Evolutionary conservation across 2,797 vertebrate species (phyloP), one percentile per base, ranked within the genome.

Genomic region (Poecilia gillii): DNA sequence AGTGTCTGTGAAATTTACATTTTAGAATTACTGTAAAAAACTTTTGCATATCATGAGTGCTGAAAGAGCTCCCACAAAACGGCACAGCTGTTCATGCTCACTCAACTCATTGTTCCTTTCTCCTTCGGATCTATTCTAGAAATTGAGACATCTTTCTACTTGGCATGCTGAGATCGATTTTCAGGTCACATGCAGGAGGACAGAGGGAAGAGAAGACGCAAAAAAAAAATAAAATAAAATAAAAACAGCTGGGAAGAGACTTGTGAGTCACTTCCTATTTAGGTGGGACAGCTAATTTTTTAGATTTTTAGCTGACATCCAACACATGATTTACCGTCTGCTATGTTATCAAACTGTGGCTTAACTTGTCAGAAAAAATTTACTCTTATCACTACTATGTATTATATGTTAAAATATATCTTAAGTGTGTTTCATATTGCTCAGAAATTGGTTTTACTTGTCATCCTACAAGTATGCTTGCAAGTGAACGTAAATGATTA

Each of bases 151-250:
- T 57, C 13, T 14, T 80, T 64, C 23, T 59, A 31, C 16, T 36
- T 39, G 73, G 43, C 78, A 47, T 36, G 62, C 59, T 55, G 78
- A 25, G 64, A 80, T 70, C 31, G 5, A 71, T 71, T 71, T 71
- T 16, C 64, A 46, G 49, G 49, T 71, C 73, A 71, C 39, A 75
- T 5, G 14, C 49, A 80, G 39, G 41, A 71, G 36, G 41, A 68
- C 14, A 39, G 20, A 70, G 18, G 59, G 33, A 74, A 74, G 47
- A 70, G 72, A 51, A 68, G 62, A 80, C 20, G 41, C 45, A 55
- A 72, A 59, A 43, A n/a, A 25, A 12, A 77, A 4, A 47, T 20
- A 51, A 51, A 4, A 47, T 6, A 51, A 23, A 51, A 51, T 23
- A 51, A 23, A 51, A 20, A 49, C 20, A 49, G 31, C 57, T 76